Evolutionary conservation across 2,888 invertebrate genomes (phyloP), one percentile per base, ranked within the genome.

Genomic region (Drosophila ustulata): DNA sequence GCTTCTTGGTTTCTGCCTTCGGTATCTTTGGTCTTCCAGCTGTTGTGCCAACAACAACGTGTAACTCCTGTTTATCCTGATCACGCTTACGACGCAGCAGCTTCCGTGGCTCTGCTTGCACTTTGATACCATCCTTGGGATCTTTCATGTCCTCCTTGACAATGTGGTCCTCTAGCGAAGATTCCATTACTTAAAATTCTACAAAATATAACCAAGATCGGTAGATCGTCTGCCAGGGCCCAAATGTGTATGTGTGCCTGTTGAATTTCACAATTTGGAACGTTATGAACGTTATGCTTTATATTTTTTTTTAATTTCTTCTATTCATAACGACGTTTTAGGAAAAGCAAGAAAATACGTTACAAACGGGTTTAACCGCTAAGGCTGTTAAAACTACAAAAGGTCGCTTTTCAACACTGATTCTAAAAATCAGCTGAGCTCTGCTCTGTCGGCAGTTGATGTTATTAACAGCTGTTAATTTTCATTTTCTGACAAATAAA

Each of bases 141-240:
- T 53, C 55, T n/a, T 45, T 50, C 4, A 25, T 3, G 0, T 55
- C 69, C 1, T 46, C 66, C 13, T 13, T 39, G 13, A 23, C 9
- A 18, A 7, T 7, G 4, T 5, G 8, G 1, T 28, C 18, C 43
- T 71, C 80, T 32, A 77, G 72, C 32, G 82, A 50, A n/a, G 66
- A 47, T 43, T 90, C 90, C 91, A 90, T 90, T 32, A 41, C 55
- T 62, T 58, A 13, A 30, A 61, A 30, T 34, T 69, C 23, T 28
- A 13, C 62, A 80, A 79, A 66, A 73, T 74, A 53, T 62, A 70
- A 39, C 45, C 59, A 47, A 56, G 39, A 57, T 43, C 3, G 11
- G 5, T 34, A 41, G 43, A 66, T 62, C 74, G 49, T 55, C 55
- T 62, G 30, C 39, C 6, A 47, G 43, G 23, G 46, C 45, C 41